phyloP scores from a whole-genome alignment of 2,113 vertebrate species.

The Callaeas wilsoni region DNA sequence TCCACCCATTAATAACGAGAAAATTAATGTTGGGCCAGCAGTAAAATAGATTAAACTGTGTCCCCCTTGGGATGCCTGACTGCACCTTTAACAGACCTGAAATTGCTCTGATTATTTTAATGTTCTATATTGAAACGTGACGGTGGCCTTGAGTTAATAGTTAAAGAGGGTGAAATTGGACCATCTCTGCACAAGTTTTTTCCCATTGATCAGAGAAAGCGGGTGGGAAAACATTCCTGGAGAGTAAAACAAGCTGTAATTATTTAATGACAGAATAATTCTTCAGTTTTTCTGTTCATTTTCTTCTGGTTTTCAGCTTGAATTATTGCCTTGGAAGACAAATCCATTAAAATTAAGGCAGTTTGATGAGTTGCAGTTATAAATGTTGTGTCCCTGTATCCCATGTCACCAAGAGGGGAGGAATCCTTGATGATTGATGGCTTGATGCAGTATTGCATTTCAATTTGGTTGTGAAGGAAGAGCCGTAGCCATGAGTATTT shows the following conservation, averaged over 20 bases:
- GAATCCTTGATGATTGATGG: neutral
- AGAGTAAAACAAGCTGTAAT: neutral
- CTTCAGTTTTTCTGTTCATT: neutral
- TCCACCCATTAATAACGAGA: slow-evolving; percentile 83
- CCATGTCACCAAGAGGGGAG: neutral
- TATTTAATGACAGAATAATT: neutral
- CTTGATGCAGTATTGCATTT: neutral
- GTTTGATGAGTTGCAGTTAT: neutral
- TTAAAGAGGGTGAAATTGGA: slow-evolving; percentile 70
- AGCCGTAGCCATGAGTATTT: neutral
- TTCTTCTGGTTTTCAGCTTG: neutral
- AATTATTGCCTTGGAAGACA: neutral
- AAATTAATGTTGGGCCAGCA: slow-evolving; percentile 80
- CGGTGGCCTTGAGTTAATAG: slow-evolving; percentile 70
- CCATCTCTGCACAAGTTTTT: slow-evolving; percentile 30
- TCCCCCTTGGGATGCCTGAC: slow-evolving; percentile 73
- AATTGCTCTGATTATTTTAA: slow-evolving; percentile 74
- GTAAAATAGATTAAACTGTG: slow-evolving; percentile 80
- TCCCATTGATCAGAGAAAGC: slow-evolving; percentile 48
- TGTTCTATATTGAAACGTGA: slow-evolving; percentile 65
- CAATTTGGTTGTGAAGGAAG: neutral
- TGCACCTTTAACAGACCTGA: slow-evolving; percentile 81
- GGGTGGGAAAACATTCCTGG: slow-evolving; percentile 17
- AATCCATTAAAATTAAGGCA: neutral
- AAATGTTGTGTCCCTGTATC: neutral